These are phyloP conservation scores for Pachypeltis micranthus DNA, from an alignment of 1,140 invertebrate genomes.

Conservation along the genomic window DNA sequence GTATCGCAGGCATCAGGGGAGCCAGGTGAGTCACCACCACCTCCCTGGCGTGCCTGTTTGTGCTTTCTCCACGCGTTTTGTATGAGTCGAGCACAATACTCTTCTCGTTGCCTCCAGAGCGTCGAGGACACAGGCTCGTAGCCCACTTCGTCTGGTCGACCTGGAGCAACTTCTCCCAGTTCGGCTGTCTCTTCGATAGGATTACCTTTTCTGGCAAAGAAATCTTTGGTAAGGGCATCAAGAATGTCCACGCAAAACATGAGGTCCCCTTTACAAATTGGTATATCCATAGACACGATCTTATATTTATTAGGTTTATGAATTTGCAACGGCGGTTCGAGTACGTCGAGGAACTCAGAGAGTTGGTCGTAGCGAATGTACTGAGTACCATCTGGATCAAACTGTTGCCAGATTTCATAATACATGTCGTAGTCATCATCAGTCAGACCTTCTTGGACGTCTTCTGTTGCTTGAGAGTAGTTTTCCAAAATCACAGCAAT, in stretches of 20 bases:
- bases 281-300: constrained; percentile 96
- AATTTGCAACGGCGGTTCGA: constrained; percentile 87
- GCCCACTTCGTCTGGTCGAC: constrained; percentile 64
- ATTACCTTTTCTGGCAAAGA: constrained; percentile 90
- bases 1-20: constrained; percentile 48
- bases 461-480: constrained; percentile 94
- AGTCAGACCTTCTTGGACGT: constrained; percentile 94
- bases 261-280: constrained; percentile 91
- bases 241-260: constrained; percentile 97
- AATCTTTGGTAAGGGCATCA: constrained; percentile 90
- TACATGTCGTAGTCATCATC: constrained; percentile 99
- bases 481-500: constrained; percentile 98
- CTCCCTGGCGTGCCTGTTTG: constrained; percentile 50
- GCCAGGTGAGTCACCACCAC: constrained; percentile 25
- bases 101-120: constrained; percentile 85
- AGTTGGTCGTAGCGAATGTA: constrained; percentile 89
- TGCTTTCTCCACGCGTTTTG: constrained; percentile 87
- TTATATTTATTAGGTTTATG: constrained; percentile 98
- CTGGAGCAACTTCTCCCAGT: constrained; percentile 56
- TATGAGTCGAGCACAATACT: constrained; percentile 88
- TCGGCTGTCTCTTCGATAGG: constrained; percentile 80
- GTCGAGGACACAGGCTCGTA: constrained; percentile 90
- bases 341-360: constrained; percentile 86
- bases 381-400: constrained; percentile 93
- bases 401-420: constrained; percentile 98